Evolutionary conservation across 2,888 invertebrate species (phyloP), one percentile per base, ranked within the genome.

Genomic region (Tenthredo notha): DNA sequence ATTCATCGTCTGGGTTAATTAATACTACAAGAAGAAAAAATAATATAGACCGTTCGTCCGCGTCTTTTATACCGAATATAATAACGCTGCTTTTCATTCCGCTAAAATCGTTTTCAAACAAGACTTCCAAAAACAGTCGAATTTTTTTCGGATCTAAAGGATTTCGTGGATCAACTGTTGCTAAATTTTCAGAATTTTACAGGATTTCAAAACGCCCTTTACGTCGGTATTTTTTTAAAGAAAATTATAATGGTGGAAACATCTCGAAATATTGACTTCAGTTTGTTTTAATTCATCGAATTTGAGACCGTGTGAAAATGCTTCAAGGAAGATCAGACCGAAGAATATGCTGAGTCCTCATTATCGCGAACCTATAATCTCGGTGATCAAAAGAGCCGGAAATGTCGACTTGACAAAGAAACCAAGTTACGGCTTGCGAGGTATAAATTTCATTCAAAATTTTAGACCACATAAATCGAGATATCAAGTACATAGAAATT

Each of bases 381-480:
- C n/a, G n/a, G 72, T 40, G 43, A 72, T 72, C 37, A 72, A 72
- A 72, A 40, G 72, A 43, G 12, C 40, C 43, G 72, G 72, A 72
- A 72, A 43, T 72, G 18, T 37, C 40, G n/a, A n/a, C n/a, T 40
- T 72, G 72, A 72, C 72, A 72, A 72, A 40, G 72, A 43, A 72
- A 72, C 72, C 10, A 72, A n/a, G 43, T 72, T 72, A 72, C 72
- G 18, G 3, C 21, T 10, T 72, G 3, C 12, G 10, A 43, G 4
- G 10, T 37, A 37, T 72, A 7, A 72, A 18, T 43, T 72, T 43
- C 10, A 43, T 4, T 12, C 40, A 40, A 40, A 33, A 72, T 72
- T 40, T 40, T n/a, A 15, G 37, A 40, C 18, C 72, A 37, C 37
- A 21, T 21, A 40, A 21, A 72, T 40, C 21, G 21, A 67, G 67